These are phyloP conservation scores for Cryptoleucopteryx plumbea DNA, from an alignment of 2,113 vertebrate genomes.

Conservation along the genomic window DNA sequence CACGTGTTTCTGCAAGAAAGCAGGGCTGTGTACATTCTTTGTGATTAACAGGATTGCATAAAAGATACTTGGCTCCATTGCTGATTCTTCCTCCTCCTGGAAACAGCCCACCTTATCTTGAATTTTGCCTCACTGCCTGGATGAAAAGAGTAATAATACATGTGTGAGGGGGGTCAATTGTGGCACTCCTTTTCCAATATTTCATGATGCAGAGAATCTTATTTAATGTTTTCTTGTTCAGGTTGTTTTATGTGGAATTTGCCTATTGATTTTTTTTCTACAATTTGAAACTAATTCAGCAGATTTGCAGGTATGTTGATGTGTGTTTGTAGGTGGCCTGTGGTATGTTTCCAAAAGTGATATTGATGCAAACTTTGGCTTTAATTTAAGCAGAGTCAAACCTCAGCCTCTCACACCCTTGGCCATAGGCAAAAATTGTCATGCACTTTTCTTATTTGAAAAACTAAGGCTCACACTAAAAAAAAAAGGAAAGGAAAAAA, in stretches of 20 bases:
- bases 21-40: neutral
- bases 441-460: neutral
- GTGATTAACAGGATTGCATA: neutral
- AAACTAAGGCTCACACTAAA: neutral
- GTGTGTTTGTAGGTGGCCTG: neutral
- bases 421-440: neutral
- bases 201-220: neutral
- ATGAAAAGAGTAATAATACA: neutral
- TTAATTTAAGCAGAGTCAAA: neutral
- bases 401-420: neutral
- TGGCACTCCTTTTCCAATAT: neutral
- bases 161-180: neutral
- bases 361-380: neutral
- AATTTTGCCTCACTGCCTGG: neutral
- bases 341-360: neutral
- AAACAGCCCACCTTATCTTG: neutral
- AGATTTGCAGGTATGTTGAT: neutral
- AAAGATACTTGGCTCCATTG: neutral
- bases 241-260: neutral
- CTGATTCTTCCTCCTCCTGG: neutral
- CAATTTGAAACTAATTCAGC: neutral
- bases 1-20: neutral
- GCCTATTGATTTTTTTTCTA: neutral
- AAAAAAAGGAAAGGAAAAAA: accelerated
- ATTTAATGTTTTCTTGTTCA: neutral